Conservation (phyloP, 2,797 vertebrate species). For the Cyclura pinguis region DNA sequence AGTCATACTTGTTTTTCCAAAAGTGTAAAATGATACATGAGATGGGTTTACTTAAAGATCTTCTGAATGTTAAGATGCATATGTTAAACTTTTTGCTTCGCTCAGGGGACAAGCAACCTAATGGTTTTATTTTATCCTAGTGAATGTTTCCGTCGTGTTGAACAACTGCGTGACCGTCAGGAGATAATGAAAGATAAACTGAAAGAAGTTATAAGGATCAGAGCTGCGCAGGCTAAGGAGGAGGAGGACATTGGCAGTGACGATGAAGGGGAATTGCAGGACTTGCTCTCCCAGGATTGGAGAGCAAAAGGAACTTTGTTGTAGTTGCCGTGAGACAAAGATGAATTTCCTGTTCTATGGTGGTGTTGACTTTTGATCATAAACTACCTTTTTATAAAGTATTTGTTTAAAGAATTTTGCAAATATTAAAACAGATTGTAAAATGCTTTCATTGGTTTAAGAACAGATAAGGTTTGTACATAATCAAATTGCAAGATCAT, state of each 20-base stretch:
- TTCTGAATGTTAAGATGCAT: background rate
- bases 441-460: constrained; percentile 37
- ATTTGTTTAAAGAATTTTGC: constrained; percentile 51
- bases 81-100: background rate
- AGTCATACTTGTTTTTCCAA: background rate
- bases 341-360: background rate
- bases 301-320: constrained; percentile 93
- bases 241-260: constrained; percentile 83
- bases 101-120: background rate
- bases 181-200: constrained; percentile 85
- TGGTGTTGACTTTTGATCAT: constrained; percentile 40
- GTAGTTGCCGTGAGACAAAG: constrained; percentile 65
- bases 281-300: constrained; percentile 93
- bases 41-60: background rate
- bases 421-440: constrained; percentile 31
- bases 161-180: constrained; percentile 88
- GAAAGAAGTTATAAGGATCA: constrained; percentile 73
- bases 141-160: constrained; percentile 92
- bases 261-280: constrained; percentile 91
- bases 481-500: constrained; percentile 65
- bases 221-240: constrained; percentile 75
- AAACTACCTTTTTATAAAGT: constrained; percentile 40
- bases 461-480: constrained; percentile 47
- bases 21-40: background rate
- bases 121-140: constrained; percentile 64